These are phyloP conservation scores for Proteles cristata DNA, from an alignment of 2,113 vertebrate genomes.

Conservation along the genomic window DNA sequence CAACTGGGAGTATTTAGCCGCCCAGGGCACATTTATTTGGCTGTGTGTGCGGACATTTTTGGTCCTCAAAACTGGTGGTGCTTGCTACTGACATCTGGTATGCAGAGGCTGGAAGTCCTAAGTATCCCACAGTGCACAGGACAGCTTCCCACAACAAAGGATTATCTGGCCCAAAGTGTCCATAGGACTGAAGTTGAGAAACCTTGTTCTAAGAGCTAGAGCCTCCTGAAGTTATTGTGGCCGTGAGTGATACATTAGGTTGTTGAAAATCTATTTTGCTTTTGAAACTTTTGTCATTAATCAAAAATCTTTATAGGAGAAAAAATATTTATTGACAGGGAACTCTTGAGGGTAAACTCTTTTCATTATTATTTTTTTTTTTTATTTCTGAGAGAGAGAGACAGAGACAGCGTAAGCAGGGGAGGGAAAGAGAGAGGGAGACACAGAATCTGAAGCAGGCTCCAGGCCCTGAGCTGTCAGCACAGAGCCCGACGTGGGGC, in stretches of 20 bases:
- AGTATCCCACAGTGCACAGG: background rate
- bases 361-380: too few species aligned
- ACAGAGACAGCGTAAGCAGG: too few species aligned
- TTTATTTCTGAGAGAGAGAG: too few species aligned
- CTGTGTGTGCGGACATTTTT: slow-evolving; percentile 10
- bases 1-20: background rate
- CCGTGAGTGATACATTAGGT: background rate
- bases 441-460: too few species aligned
- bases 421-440: too few species aligned
- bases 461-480: too few species aligned
- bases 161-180: background rate
- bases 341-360: background rate
- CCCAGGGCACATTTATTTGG: background rate
- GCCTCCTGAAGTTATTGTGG: background rate
- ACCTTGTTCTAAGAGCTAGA: background rate
- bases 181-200: background rate
- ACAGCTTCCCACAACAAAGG: background rate
- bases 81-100: background rate
- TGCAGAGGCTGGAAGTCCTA: background rate
- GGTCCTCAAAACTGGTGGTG: background rate
- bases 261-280: background rate
- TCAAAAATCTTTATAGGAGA: background rate
- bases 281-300: slow-evolving; percentile 22
- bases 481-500: too few species aligned
- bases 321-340: background rate